Evolutionary conservation across 2,113 vertebrate species (phyloP), one percentile per base, ranked within the genome.

Genomic region (Sinocyclocheilus maitianheensis): DNA sequence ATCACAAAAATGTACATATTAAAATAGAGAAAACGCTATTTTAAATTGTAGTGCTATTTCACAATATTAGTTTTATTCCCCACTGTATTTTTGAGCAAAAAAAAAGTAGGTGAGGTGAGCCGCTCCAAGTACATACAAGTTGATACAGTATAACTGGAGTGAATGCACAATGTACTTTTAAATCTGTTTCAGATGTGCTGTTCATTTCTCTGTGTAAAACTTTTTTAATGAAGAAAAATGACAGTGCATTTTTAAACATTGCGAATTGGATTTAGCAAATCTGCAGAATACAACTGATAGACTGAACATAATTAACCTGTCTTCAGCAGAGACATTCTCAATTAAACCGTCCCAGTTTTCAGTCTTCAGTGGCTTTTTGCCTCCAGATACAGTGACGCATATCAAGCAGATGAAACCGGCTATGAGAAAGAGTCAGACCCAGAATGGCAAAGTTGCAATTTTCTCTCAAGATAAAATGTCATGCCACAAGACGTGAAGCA

Each of bases 371-470:
- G 77, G 81, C 40, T 82, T 88, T 83, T 86, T 72, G 77, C 53
- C 77, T 67, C 12, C 60, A 62, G 77, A 76, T 77, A 85, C 72
- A 22, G 72, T 40, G 87, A 91, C 91, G 77, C 53, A 58, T 53
- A 91, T 90, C 91, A 89, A 79, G 58, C 58, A 84, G 40, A 79
- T 81, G 83, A 80, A 37, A 48, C 48, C 67, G 0, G 53, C 53
- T 40, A 40, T 78, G n/a, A 51, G 79, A 90, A 85, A 11, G 85
- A 46, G 72, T 87, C 87, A 89, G 85, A 77, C 83, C 81, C 10
- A 65, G 83, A 83, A 84, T 93, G 92, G 60, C n/a, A 14, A 90
- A 86, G 62, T 88, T 92, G 92, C 89, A 89, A 90, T 91, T 90
- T 90, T 89, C 84, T 81, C 24, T 83, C 80, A 20, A 77, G 87